Evolutionary conservation across 2,888 invertebrate genomes (phyloP).

Genomic region (Eupeodes latifasciatus): DNA sequence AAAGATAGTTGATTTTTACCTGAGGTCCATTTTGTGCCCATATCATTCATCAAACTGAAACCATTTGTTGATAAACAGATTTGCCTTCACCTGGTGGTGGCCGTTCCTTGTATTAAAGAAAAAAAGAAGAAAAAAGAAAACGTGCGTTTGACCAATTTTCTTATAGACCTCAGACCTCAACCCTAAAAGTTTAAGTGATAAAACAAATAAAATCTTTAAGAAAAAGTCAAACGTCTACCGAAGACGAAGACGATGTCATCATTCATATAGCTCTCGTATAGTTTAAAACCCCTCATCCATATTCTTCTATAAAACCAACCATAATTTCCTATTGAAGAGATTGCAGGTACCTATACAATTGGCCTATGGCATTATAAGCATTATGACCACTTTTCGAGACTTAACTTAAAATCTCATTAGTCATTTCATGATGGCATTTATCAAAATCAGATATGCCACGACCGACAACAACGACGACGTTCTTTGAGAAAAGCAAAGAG

Average conservation of each 20-base stretch:
- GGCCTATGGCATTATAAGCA: slow-evolving; percentile 70
- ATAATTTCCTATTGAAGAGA: slow-evolving; percentile 23
- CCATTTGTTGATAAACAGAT: slow-evolving; percentile 48
- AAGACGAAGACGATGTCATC: neutral
- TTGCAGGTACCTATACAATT: slow-evolving; percentile 61
- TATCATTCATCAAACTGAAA: slow-evolving; percentile 66
- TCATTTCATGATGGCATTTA: slow-evolving; percentile 78
- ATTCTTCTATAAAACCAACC: slow-evolving; percentile 17
- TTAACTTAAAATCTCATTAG: slow-evolving; percentile 77
- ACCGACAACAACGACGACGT: slow-evolving; percentile 45
- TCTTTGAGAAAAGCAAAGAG: slow-evolving; percentile 64
- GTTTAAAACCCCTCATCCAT: slow-evolving; percentile 33
- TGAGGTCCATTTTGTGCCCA: slow-evolving; percentile 46
- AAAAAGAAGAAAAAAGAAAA: slow-evolving; percentile 36
- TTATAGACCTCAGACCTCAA: slow-evolving; percentile 35
- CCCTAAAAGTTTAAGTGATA: slow-evolving; percentile 59
- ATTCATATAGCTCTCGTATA: slow-evolving; percentile 9
- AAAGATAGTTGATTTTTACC: slow-evolving; percentile 35
- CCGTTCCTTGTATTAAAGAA: slow-evolving; percentile 35
- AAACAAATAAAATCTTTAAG: slow-evolving; percentile 59
- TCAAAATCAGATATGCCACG: slow-evolving; percentile 78
- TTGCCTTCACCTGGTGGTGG: slow-evolving; percentile 54
- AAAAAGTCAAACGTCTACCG: slow-evolving; percentile 23
- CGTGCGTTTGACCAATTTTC: slow-evolving; percentile 67
- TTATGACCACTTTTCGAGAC: slow-evolving; percentile 70